Evolutionary conservation across 2,113 vertebrate species (phyloP), one percentile per base, ranked within the genome.

Genomic region (Prunella himalayana): DNA sequence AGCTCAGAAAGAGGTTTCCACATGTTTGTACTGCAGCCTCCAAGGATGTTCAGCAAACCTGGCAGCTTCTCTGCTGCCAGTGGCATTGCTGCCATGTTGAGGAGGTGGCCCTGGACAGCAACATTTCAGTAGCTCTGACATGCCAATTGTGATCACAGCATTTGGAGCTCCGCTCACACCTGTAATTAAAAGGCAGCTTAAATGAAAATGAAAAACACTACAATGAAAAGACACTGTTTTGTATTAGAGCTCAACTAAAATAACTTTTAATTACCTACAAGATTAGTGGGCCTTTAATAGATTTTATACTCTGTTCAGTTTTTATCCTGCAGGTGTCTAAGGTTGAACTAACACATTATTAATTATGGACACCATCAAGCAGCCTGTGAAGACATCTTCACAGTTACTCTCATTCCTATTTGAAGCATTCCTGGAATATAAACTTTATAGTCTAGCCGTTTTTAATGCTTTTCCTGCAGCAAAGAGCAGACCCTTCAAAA

Each of bases 41-140:
- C 57, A 51, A 50, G 76, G 37, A 10, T 23, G 7, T 30, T 68
- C 37, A 69, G 49, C 44, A 73, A 65, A 88, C 22, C 25, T 64
- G 41, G 20, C 49, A 80, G 37, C n/a, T 56, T 56, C 49, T 77
- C 35, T 76, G 47, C n/a, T 82, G 45, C 39, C 33, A 20, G 13
- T 51, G 33, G 33, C 39, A 10, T 68, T 68, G 27, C 53, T 89
- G 22, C 21, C 13, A 9, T 0, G 0, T 24, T 21, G 41, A 35
- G 18, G 33, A 33, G 8, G 15, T 28, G 41, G 20, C 23, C 71
- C 20, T 60, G n/a, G 25, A 44, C 45, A 70, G 20, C 16, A 73
- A 24, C 15, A 3, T 63, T 80, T 70, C 53, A 35, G 47, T 30
- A 68, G 59, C n/a, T 6, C 19, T 68, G 37, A 44, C 1, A 0